phyloP scores from a whole-genome alignment of 2,797 vertebrate species.

The Lerista edwardsae region DNA sequence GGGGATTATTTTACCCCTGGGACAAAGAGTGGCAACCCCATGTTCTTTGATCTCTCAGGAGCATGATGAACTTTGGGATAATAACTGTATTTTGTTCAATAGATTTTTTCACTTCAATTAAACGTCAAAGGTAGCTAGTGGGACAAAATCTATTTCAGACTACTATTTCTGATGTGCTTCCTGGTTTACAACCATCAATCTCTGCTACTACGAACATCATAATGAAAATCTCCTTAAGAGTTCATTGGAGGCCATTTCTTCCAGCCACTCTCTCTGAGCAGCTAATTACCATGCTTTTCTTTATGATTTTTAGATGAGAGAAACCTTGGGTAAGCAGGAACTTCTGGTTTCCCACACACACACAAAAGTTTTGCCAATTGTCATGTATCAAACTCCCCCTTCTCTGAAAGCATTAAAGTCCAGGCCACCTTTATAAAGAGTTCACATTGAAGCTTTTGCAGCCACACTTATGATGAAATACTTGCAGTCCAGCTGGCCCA shows the following conservation, averaged over 20 bases:
- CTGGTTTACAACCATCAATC: conserved; percentile 54
- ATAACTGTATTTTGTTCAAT: conserved; percentile 56
- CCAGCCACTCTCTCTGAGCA: conserved; percentile 38
- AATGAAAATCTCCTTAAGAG: conserved; percentile 24
- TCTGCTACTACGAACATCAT: conserved; percentile 56
- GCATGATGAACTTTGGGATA: conserved; percentile 55
- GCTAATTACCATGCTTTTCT: conserved; percentile 30
- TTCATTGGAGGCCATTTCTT: conserved; percentile 42
- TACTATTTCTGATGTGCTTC: conserved; percentile 55
- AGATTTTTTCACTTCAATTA: conserved; percentile 66
- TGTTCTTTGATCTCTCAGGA: conserved; percentile 64
- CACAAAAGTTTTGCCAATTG: accelerated
- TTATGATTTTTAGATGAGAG: background rate
- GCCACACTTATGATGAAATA: background rate
- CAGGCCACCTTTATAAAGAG: background rate
- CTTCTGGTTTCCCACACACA: too few relatives aligned
- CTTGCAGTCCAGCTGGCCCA: too few relatives aligned
- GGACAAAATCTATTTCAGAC: conserved; percentile 59
- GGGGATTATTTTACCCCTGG: conserved; percentile 63
- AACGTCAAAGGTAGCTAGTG: conserved; percentile 63
- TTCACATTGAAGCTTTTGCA: background rate
- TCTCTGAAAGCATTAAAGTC: background rate
- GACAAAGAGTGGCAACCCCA: conserved; percentile 50
- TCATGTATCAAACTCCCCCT: background rate
- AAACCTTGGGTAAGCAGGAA: background rate